These are phyloP conservation scores for Drosophila hydei DNA, from an alignment of 1,140 invertebrate genomes.

Conservation along the genomic window DNA sequence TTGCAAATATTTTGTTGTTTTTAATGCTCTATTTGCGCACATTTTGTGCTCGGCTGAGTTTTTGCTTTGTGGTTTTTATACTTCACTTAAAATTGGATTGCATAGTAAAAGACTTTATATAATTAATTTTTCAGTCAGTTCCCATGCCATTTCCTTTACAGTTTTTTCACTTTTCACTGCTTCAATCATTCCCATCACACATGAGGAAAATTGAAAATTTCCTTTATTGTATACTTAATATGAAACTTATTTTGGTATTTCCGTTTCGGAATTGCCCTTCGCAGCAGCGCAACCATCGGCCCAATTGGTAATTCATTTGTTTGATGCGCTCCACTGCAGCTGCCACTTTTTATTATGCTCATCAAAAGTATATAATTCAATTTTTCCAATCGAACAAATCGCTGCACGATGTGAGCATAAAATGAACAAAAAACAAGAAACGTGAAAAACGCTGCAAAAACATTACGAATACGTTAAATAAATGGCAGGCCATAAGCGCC, in stretches of 20 bases:
- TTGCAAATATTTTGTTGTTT: background rate
- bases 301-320: slow-evolving; percentile 23
- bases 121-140: too few species aligned
- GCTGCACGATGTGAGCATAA: slow-evolving; percentile 25
- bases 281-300: too few species aligned
- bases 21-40: background rate
- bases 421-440: slow-evolving; percentile 18
- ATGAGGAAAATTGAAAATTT: background rate
- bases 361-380: slow-evolving; percentile 80
- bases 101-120: background rate
- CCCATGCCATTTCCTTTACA: too few species aligned
- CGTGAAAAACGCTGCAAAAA: background rate
- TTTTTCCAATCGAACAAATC: slow-evolving; percentile 74
- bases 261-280: background rate
- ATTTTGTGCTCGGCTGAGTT: background rate
- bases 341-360: slow-evolving; percentile 69
- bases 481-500: slow-evolving; percentile 62
- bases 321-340: slow-evolving; percentile 29
- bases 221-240: background rate
- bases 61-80: background rate
- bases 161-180: too few species aligned
- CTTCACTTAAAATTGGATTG: background rate
- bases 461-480: slow-evolving; percentile 73
- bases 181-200: too few species aligned
- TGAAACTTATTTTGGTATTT: background rate